Percentiles rank a stretch among this genome's conserved stretches.
Conservation (phyloP, 2,888 invertebrate species). For the Drosophila paramelanica region DNA sequence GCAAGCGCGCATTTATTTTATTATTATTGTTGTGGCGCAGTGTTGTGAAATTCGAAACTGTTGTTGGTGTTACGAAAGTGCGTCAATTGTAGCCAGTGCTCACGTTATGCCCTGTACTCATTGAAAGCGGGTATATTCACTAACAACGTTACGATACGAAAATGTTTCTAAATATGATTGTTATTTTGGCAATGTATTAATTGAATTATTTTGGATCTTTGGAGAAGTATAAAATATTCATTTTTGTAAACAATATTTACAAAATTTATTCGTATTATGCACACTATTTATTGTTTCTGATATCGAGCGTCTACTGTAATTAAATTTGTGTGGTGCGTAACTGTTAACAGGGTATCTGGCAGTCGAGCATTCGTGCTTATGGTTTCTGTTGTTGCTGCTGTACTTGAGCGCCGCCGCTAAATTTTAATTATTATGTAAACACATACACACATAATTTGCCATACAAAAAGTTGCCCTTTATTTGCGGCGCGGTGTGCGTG, state of each 20-base stretch:
- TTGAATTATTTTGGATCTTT: no score
- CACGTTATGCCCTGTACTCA: neutral
- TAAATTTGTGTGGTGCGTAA: neutral
- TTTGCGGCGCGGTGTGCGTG: neutral
- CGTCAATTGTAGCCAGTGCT: slow-evolving; percentile 48
- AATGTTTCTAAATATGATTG: no score
- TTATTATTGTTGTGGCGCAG: slow-evolving; percentile 12
- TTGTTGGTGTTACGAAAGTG: slow-evolving; percentile 53
- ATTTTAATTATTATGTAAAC: slow-evolving; percentile 70
- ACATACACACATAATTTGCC: slow-evolving; percentile 44
- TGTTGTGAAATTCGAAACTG: slow-evolving; percentile 55
- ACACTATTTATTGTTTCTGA: no score
- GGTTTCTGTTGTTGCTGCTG: slow-evolving; percentile 11
- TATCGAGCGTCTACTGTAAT: no score
- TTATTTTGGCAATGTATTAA: no score
- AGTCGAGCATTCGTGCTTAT: neutral
- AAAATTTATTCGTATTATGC: no score
- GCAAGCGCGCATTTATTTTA: slow-evolving; percentile 19
- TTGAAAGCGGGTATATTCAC: no score
- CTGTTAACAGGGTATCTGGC: neutral
- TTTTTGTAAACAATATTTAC: no score
- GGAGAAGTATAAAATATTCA: no score
- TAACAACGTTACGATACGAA: no score
- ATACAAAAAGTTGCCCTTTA: slow-evolving; percentile 42
- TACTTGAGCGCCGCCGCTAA: slow-evolving; percentile 62